These are phyloP conservation scores for Adoxophyes honmai DNA, from an alignment of 1,140 invertebrate species.

Conservation along the genomic window DNA sequence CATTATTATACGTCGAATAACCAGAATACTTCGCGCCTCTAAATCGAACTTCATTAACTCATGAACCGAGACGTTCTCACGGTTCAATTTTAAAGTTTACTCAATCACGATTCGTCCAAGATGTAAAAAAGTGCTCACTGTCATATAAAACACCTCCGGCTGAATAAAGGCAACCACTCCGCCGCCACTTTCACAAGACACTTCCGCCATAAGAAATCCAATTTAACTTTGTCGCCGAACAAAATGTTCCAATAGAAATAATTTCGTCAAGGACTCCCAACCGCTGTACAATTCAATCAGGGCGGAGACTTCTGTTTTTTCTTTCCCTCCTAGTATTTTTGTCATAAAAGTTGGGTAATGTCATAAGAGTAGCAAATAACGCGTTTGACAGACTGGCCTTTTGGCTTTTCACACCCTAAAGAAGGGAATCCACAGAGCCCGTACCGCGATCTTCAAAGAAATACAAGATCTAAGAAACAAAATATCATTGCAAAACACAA, in stretches of 20 bases:
- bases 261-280: slow-evolving; percentile 63
- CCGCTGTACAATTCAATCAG: slow-evolving; percentile 70
- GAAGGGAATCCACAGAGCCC: no score
- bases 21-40: no score
- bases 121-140: slow-evolving; percentile 38
- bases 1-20: no score
- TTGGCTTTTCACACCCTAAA: no score
- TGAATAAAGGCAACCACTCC: slow-evolving; percentile 51
- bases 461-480: no score
- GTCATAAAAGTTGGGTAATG: slow-evolving; percentile 40
- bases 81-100: slow-evolving; percentile 13
- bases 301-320: slow-evolving; percentile 39
- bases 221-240: slow-evolving; percentile 70
- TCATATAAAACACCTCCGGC: slow-evolving; percentile 51
- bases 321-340: slow-evolving; percentile 32
- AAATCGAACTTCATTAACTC: background rate
- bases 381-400: background rate
- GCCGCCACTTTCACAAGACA: slow-evolving; percentile 46
- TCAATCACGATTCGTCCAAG: background rate
- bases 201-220: slow-evolving; percentile 70
- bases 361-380: background rate
- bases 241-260: slow-evolving; percentile 73
- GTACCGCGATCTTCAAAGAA: no score
- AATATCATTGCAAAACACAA: no score
- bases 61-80: background rate